Percentiles rank a stretch among this genome's conserved stretches.
phyloP scores from a whole-genome alignment of 2,888 invertebrate species.

The Lordiphosa andalusiaca region DNA sequence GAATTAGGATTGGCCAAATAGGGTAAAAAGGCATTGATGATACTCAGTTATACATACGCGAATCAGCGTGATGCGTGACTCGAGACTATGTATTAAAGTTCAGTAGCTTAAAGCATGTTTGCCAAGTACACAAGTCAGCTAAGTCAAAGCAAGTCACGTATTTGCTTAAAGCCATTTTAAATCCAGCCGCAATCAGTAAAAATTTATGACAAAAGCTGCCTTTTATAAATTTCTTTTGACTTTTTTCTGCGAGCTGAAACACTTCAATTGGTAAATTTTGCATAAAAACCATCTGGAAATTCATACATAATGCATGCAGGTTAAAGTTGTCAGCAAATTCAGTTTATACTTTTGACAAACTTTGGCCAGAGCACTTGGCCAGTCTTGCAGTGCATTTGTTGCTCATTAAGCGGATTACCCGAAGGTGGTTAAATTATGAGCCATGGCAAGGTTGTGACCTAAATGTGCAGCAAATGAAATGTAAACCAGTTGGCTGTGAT shows the following conservation, averaged over 20 bases:
- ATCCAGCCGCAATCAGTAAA: too few species aligned
- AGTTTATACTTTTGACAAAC: constrained; percentile 13
- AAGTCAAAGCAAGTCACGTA: too few species aligned
- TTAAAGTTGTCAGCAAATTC: constrained; percentile 17
- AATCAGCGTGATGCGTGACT: too few species aligned
- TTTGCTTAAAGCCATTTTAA: too few species aligned
- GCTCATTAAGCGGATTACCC: constrained; percentile 40
- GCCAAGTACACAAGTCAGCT: too few species aligned
- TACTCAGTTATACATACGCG: too few species aligned
- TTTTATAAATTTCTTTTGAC: too few species aligned
- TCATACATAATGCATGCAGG: constrained; percentile 58
- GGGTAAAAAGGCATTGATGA: too few species aligned
- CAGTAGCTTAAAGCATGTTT: too few species aligned
- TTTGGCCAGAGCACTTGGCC: constrained; percentile 28
- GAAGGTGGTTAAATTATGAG: constrained; percentile 31
- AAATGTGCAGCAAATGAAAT: constrained; percentile 46
- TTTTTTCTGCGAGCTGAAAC: neutral
- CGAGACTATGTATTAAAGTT: too few species aligned
- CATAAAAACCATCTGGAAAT: constrained; percentile 39
- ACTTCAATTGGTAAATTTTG: constrained; percentile 66
- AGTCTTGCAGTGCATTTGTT: constrained; percentile 28
- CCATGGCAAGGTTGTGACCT: constrained; percentile 33
- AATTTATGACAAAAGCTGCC: too few species aligned
- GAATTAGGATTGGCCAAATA: too few species aligned
- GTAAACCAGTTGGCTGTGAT: constrained; percentile 5